Base-by-base conservation (phyloP, 2,113 vertebrate species). In the Euleptes europaea region DNA sequence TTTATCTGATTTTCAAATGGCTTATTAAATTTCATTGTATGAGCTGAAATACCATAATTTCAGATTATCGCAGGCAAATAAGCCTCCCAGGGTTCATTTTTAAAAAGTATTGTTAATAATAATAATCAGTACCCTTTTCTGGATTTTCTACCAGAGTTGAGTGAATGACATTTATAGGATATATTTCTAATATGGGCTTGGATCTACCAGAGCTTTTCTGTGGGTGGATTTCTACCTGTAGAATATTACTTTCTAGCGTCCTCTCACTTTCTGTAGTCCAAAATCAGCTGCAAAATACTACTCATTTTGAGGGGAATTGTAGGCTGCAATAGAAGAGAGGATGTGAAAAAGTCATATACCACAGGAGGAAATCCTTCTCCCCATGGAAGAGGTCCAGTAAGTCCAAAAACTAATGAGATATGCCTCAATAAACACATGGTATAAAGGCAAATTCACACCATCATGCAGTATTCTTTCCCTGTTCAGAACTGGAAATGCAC, bases 31-130 rank as follows among this genome's bases (percentile, higher is more conserved):
- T 83, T 72, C 40, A 71, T 72, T 84, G 77, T 42, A 13, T 38
- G 63, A 90, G 28, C 23, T 63, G 33, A 28, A 86, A 85, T 42
- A 26, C 80, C 81, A 57, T 83, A 66, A 84, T 44, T 10, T 66
- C 17, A 74, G 3, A 78, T 76, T 86, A 71, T 82, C 35, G 40
- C 60, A 54, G 60, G 9, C 15, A 33, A 67, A 78, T 23, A 78
- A 40, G 38, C 38, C 42, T 74, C 72, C 31, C 13, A 74, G 42
- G 44, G 15, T 35, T 70, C 15, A 35, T 70, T 35, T 70, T 38
- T 10, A n/a, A 70, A 70, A 70, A 70, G 66, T 19, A 38, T 19
- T 70, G 35, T 70, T 35, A 35, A 38, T 35, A 28, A 74, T 74
- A 42, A 74, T 74, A 42, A 28, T 74, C 31, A 17, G 44, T 31